phyloP scores from a whole-genome alignment of 64 coral and sea anemone genomes.

The Montipora sp. region DNA sequence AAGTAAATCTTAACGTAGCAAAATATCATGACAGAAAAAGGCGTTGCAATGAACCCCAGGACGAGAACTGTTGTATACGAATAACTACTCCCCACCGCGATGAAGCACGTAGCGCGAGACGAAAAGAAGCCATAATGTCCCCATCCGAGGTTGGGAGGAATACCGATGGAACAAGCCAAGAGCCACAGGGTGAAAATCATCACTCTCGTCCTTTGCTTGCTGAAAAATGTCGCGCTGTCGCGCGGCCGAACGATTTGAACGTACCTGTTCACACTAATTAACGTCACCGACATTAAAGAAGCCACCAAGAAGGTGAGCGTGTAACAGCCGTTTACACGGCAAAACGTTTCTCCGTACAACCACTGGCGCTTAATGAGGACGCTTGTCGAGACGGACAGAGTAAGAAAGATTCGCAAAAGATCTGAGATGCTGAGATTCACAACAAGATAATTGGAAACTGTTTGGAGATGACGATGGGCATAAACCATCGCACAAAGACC shows the following conservation, averaged over 20 bases:
- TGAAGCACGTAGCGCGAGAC: slow-evolving; percentile 82
- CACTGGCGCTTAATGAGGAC: slow-evolving; percentile 76
- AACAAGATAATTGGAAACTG: slow-evolving; percentile 65
- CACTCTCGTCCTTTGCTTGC: slow-evolving; percentile 18
- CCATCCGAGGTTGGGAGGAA: slow-evolving; percentile 79
- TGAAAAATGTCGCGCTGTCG: slow-evolving; percentile 62
- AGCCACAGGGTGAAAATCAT: slow-evolving; percentile 67
- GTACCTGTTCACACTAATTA: slow-evolving; percentile 83
- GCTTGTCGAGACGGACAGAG: slow-evolving; percentile 63
- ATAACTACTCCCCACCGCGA: slow-evolving; percentile 72
- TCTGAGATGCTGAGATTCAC: slow-evolving; percentile 79
- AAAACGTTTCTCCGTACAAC: slow-evolving; percentile 66
- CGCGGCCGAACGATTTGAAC: slow-evolving; percentile 56
- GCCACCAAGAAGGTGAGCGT: slow-evolving; percentile 67
- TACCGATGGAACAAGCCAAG: slow-evolving; percentile 25
- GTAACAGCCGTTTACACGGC: slow-evolving; percentile 86
- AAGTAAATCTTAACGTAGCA: slow-evolving; percentile 80
- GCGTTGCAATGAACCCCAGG: slow-evolving; percentile 64
- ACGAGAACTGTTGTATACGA: slow-evolving; percentile 79
- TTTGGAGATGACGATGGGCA: slow-evolving; percentile 49
- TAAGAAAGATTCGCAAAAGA: slow-evolving; percentile 66
- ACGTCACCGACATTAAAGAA: slow-evolving; percentile 77
- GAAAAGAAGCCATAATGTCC: slow-evolving; percentile 75
- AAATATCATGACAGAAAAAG: slow-evolving; percentile 77
- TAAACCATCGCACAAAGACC: slow-evolving; percentile 66